Percentiles rank a stretch among this genome's conserved stretches.
phyloP scores from a whole-genome alignment of 1,140 invertebrate genomes.

The Leptopilina boulardi region DNA sequence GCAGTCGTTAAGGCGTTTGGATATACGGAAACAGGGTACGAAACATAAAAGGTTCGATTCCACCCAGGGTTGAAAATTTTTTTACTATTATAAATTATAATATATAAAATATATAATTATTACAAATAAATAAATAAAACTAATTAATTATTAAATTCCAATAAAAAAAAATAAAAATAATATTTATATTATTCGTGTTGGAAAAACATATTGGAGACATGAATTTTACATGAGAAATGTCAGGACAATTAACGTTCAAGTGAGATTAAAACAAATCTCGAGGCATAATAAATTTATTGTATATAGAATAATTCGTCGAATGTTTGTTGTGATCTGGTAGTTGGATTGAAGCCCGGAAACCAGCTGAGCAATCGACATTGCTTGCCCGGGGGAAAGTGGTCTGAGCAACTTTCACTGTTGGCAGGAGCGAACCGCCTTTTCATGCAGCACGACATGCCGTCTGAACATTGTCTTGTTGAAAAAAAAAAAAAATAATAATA shows the following conservation, averaged over 20 bases:
- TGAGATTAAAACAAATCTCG: background rate
- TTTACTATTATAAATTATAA: no score
- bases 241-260: background rate
- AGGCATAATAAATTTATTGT: conserved; percentile 6
- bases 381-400: conserved; percentile 72
- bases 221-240: conserved; percentile 1
- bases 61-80: no score
- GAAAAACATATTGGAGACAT: background rate
- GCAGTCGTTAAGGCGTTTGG: no score
- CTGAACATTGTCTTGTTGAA: conserved; percentile 44
- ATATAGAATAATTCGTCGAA: background rate
- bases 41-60: no score
- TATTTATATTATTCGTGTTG: no score
- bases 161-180: no score
- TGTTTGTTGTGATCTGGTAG: conserved; percentile 43
- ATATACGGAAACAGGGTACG: no score
- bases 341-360: conserved; percentile 68
- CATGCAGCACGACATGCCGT: conserved; percentile 50
- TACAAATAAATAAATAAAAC: no score
- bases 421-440: conserved; percentile 55
- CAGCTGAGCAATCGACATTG: conserved; percentile 60
- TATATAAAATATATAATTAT: no score
- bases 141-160: no score
- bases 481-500: conserved; percentile 36
- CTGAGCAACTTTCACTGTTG: conserved; percentile 73